phyloP scores from a whole-genome alignment of 2,888 invertebrate species.

The Ditylenchus weischeri region DNA sequence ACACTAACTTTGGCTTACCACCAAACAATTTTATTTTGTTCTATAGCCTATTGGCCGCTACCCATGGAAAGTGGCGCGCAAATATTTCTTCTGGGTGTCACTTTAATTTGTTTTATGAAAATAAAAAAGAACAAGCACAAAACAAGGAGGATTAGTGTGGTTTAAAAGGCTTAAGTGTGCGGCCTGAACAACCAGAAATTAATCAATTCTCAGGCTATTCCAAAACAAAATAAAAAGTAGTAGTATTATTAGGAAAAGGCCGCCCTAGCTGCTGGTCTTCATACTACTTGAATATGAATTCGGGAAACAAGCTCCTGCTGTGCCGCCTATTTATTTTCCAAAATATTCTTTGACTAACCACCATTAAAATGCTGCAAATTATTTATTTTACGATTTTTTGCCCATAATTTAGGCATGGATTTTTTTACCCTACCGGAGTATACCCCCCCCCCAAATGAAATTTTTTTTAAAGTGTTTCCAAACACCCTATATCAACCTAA shows the following conservation, averaged over 20 bases:
- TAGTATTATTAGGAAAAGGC: neutral
- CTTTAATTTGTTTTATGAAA: slow-evolving; percentile 1
- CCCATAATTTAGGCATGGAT: neutral
- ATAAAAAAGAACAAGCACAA: neutral
- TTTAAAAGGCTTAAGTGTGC: neutral
- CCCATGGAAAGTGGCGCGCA: neutral
- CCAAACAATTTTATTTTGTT: too few relatives aligned
- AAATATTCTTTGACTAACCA: slow-evolving; percentile 1
- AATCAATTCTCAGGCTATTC: slow-evolving; percentile 1
- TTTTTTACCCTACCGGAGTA: neutral
- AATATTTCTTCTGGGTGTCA: neutral
- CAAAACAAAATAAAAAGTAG: slow-evolving; percentile 7
- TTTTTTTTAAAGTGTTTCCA: too few relatives aligned
- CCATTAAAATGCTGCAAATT: too few relatives aligned
- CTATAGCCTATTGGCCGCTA: neutral
- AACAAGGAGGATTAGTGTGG: neutral
- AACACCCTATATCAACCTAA: too few relatives aligned
- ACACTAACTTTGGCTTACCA: too few relatives aligned
- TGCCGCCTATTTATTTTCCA: neutral
- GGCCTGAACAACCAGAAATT: slow-evolving; percentile 4
- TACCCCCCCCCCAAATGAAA: too few relatives aligned
- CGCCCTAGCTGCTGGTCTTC: neutral
- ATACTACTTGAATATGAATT: slow-evolving; percentile 11
- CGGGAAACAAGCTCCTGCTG: slow-evolving; percentile 3
- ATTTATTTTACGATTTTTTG: too few relatives aligned